Evolutionary conservation across 2,113 vertebrate species (phyloP).

Genomic region (Stictonetta naevosa): DNA sequence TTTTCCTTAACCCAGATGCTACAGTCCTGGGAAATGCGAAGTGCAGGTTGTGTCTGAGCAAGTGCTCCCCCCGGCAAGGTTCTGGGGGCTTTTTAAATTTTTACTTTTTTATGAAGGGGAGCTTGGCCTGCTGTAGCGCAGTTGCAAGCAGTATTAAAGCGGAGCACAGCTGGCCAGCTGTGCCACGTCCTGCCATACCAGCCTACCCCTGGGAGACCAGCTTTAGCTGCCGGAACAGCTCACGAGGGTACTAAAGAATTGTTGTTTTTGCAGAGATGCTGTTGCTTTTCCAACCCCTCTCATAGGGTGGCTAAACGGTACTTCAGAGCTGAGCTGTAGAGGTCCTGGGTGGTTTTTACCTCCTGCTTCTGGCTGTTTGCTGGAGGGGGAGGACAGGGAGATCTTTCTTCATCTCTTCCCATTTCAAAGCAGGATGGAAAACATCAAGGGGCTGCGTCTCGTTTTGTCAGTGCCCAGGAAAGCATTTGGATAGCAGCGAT

Average conservation of each 20-base stretch:
- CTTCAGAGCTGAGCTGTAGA: not conserved
- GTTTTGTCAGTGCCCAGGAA: not conserved
- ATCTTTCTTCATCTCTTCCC: not conserved
- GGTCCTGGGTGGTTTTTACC: not conserved
- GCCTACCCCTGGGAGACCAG: not conserved
- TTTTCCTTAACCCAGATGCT: constrained; percentile 29
- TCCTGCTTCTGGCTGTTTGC: not conserved
- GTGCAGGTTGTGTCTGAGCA: not conserved
- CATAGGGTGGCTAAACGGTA: not conserved
- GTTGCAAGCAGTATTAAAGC: not conserved
- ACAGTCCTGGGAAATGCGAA: constrained; percentile 1
- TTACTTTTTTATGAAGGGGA: not conserved
- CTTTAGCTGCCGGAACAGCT: not conserved
- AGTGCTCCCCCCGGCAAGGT: not conserved
- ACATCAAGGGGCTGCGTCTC: not conserved
- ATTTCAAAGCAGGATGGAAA: not conserved
- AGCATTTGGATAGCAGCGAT: not conserved
- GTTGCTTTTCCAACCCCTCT: not conserved
- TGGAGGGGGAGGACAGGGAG: not conserved
- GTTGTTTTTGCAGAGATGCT: accelerated
- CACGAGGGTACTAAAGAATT: accelerated
- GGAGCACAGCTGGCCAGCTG: not conserved
- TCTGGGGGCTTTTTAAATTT: not conserved
- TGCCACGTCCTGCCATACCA: not conserved
- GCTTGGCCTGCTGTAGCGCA: not conserved